phyloP scores from a whole-genome alignment of 2,797 vertebrate genomes.

The Liasis olivaceus region DNA sequence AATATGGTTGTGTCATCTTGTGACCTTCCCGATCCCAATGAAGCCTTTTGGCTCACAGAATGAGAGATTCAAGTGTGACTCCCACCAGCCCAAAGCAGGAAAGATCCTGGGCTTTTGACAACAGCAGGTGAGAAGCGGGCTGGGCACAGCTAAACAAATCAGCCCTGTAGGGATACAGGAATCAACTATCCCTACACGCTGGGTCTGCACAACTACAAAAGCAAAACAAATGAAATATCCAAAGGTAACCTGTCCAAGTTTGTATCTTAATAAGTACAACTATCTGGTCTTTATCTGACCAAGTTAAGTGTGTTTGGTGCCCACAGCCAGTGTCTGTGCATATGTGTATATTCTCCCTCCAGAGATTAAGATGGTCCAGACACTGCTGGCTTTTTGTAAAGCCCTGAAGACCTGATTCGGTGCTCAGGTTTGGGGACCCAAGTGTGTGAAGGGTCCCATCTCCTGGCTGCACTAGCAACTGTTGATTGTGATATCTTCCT shows the following conservation, averaged over 20 bases:
- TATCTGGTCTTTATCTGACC: not conserved
- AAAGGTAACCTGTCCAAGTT: not conserved
- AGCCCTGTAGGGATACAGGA: not conserved
- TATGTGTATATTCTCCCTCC: not conserved
- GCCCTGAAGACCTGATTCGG: not conserved
- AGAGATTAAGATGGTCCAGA: not conserved
- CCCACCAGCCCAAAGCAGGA: not conserved
- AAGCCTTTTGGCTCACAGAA: not conserved
- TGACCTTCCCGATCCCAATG: not conserved
- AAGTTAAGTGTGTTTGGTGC: not conserved
- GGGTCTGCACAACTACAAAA: not conserved
- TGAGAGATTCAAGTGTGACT: not conserved
- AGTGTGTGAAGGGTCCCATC: not conserved
- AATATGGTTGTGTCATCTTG: not conserved
- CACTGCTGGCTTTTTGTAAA: not conserved
- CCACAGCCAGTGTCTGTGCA: not conserved
- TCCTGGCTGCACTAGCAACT: not conserved
- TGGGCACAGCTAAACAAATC: not conserved
- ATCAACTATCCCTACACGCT: not conserved
- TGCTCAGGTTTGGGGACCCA: not conserved
- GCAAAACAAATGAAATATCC: not conserved
- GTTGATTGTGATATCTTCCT: not conserved
- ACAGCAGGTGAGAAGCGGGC: not conserved
- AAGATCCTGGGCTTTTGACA: not conserved
- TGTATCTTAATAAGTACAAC: not conserved